Base-by-base conservation (phyloP, 2,888 invertebrate species). In the Sturmia bella region DNA sequence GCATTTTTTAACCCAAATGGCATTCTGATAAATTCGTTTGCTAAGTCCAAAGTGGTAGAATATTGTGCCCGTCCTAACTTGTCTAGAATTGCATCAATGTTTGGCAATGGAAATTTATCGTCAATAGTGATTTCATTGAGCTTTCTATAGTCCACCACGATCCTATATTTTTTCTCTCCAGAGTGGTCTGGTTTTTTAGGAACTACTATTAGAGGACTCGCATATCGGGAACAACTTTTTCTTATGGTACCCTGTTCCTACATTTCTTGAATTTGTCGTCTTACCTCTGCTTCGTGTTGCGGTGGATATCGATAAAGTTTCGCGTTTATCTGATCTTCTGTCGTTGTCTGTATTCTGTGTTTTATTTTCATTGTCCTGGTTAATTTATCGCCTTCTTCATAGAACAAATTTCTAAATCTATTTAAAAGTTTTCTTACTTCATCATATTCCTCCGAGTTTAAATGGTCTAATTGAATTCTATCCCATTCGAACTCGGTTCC, bases 141-240 rank as follows among this genome's bases (percentile, higher is more conserved):
- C 37, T 66, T 61, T 3, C 59, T 24, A 11, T 43, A 61, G 27
- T 61, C 61, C 0, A 45, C 39, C 5, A 57, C 45, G 4, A 69
- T 17, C 11, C 69, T 11, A 32, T 56, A 69, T 43, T 76, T 59
- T 4, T 13, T 27, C 17, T 68, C 1, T 5, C 76, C 77, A 2
- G 69, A 63, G 5, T 54, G 70, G 17, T 78, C 70, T n/a, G 41
- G 9, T 63, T 78, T 78, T 9, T 70, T 77, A 1, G 64, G 63
- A 11, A 70, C 43, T 43, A 80, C 66, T 54, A 80, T 80, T 12
- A 80, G 27, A 11, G 74, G 70, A 39, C 74, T 75, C 3, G 70
- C 61, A 57, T 80, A 80, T 17, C 72, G 52, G 3, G 68, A 76
- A 13, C 15, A 41, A 59, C 59, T 59, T 70, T 80, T 64, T n/a